Percentiles rank a stretch among this genome's conserved stretches.
phyloP scores from a whole-genome alignment of 2,888 invertebrate species.

The Celastrina argiolus region DNA sequence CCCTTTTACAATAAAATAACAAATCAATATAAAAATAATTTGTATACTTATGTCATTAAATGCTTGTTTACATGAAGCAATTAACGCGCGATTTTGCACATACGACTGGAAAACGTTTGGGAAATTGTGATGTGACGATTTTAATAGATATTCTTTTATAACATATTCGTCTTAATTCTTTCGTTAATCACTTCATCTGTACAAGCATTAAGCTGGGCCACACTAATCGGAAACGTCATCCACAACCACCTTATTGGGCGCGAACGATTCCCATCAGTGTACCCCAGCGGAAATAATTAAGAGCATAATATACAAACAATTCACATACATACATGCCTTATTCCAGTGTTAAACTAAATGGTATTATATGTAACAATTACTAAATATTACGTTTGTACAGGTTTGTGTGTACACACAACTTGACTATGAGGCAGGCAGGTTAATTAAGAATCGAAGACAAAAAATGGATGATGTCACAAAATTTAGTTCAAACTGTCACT shows the following conservation, averaged over 20 bases:
- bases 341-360: conserved; percentile 2
- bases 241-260: not conserved
- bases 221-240: not conserved
- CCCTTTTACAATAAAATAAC: conserved; percentile 3
- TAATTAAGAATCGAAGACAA: no score
- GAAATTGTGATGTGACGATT: not conserved
- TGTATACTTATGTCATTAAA: not conserved
- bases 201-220: not conserved
- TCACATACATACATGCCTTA: not conserved
- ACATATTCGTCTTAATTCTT: not conserved
- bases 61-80: not conserved
- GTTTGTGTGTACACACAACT: no score
- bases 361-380: not conserved
- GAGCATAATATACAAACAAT: not conserved
- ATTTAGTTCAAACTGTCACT: no score
- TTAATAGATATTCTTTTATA: not conserved
- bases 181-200: not conserved
- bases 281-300: not conserved
- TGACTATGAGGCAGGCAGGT: no score
- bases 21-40: conserved; percentile 7
- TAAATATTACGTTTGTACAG: not conserved
- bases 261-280: not conserved
- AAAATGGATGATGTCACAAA: no score
- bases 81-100: not conserved
- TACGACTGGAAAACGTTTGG: not conserved